phyloP scores from a whole-genome alignment of 2,797 vertebrate species.

The Nannoperca obscura region DNA sequence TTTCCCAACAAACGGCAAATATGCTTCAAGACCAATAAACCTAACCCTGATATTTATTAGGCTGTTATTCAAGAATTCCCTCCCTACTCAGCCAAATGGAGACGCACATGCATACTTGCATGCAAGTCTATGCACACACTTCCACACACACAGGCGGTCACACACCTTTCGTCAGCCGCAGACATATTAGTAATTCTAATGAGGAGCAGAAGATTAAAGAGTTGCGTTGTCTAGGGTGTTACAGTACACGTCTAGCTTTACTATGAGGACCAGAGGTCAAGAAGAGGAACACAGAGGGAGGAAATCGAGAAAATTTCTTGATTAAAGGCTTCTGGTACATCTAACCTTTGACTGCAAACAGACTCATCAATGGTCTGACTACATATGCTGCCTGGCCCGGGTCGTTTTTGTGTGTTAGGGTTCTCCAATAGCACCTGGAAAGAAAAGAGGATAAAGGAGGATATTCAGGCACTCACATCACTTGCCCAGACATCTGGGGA shows the following conservation, averaged over 20 bases:
- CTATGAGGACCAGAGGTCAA: constrained; percentile 79
- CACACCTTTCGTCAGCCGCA: constrained; percentile 71
- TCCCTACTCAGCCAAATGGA: constrained; percentile 64
- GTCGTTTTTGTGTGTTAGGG: constrained; percentile 43
- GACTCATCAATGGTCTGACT: constrained; percentile 55
- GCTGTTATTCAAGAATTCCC: constrained; percentile 86
- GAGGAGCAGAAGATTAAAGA: constrained; percentile 85
- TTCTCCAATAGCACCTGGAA: constrained; percentile 61
- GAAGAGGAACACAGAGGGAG: constrained; percentile 76
- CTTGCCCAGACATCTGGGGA: constrained; percentile 66
- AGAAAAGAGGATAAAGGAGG: constrained; percentile 43
- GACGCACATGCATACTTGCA: constrained; percentile 56
- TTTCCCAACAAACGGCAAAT: constrained; percentile 86
- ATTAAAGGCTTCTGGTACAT: constrained; percentile 86
- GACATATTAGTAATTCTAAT: constrained; percentile 87
- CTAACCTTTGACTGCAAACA: constrained; percentile 85
- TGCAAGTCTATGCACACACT: constrained; percentile 44
- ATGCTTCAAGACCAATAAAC: constrained; percentile 89
- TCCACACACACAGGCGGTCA: constrained; percentile 41
- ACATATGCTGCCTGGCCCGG: constrained; percentile 49
- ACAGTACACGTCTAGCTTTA: constrained; percentile 83
- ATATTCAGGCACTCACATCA: constrained; percentile 49
- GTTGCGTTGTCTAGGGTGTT: constrained; percentile 77
- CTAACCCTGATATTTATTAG: constrained; percentile 86
- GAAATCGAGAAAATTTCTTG: constrained; percentile 86